Evolutionary conservation across 2,113 vertebrate species (phyloP).

Genomic region (Pangasianodon hypophthalmus): DNA sequence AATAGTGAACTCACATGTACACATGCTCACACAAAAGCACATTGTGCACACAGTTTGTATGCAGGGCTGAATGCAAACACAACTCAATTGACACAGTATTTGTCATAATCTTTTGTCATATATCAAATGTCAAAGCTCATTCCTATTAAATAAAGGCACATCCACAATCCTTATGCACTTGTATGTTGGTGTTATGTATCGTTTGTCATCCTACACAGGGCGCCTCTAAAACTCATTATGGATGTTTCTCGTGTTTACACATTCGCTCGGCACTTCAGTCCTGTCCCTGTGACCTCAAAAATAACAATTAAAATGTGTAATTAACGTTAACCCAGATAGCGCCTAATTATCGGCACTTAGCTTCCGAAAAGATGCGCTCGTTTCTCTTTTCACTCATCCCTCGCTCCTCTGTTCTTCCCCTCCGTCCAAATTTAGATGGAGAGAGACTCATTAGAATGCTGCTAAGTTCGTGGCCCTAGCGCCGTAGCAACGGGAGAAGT

Average conservation of each 20-base stretch:
- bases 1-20: slow-evolving; percentile 20
- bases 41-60: not conserved
- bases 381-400: slow-evolving; percentile 48
- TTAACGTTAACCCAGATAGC: slow-evolving; percentile 68
- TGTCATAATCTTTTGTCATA: not conserved
- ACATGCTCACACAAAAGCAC: no score
- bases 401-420: slow-evolving; percentile 45
- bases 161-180: not conserved
- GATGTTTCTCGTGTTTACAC: slow-evolving; percentile 65
- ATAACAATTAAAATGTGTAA: slow-evolving; percentile 73
- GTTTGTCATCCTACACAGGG: slow-evolving; percentile 4
- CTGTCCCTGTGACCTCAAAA: slow-evolving; percentile 62
- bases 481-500: slow-evolving; percentile 37
- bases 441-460: slow-evolving; percentile 59
- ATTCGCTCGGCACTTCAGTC: slow-evolving; percentile 50
- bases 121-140: not conserved
- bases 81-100: not conserved
- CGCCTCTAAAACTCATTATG: slow-evolving; percentile 40
- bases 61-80: not conserved
- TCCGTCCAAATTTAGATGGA: slow-evolving; percentile 68
- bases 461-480: slow-evolving; percentile 51
- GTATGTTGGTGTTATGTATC: not conserved
- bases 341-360: slow-evolving; percentile 70
- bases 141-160: not conserved
- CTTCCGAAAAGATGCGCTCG: slow-evolving; percentile 44